A percentile compares a stretch with the other conserved stretches of the same genome.
Conservation (phyloP, 2,888 invertebrate species). For the Tuberolachnus salignus region DNA sequence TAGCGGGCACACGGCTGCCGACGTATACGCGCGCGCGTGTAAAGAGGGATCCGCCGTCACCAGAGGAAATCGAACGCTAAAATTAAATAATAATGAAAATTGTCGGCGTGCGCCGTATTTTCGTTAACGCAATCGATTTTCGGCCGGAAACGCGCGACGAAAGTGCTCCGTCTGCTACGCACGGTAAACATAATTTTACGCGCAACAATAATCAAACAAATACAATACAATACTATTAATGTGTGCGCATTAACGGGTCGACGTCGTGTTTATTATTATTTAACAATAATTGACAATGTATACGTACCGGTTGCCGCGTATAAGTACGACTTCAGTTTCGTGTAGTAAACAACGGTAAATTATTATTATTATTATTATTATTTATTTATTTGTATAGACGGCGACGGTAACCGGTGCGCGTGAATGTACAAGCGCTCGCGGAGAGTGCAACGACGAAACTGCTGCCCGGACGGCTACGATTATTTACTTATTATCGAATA, state of each 20-base stretch:
- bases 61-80: background rate
- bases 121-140: no score
- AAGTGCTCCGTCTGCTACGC: no score
- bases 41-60: background rate
- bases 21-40: background rate
- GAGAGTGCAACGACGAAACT: conserved; percentile 22
- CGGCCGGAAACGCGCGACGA: no score
- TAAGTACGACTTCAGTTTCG: background rate
- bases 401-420: background rate
- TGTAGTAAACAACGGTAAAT: no score
- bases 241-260: background rate
- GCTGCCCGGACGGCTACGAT: background rate
- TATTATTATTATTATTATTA: no score
- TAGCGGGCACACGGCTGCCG: no score
- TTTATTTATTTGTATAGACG: background rate
- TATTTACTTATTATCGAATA: background rate
- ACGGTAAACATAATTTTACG: no score
- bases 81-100: no score
- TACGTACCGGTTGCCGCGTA: background rate
- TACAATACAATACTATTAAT: background rate
- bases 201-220: no score
- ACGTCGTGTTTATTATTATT: background rate
- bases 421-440: background rate
- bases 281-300: background rate
- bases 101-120: no score